phyloP scores from a whole-genome alignment of 2,797 vertebrate species.

The Falco rusticolus region DNA sequence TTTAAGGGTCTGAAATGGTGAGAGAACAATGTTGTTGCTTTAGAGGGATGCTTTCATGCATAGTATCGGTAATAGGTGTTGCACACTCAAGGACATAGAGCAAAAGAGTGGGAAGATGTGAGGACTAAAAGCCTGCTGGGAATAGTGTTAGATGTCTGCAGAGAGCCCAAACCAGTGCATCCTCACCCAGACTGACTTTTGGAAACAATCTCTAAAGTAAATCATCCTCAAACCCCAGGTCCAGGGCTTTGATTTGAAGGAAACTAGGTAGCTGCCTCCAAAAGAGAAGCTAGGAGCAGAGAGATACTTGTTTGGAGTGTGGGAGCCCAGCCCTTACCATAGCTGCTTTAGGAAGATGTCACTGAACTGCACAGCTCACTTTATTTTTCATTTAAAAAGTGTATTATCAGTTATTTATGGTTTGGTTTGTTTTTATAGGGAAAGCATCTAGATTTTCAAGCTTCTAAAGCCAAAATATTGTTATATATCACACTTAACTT shows the following conservation, averaged over 20 bases:
- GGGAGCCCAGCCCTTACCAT: not conserved
- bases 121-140: not conserved
- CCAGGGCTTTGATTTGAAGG: not conserved
- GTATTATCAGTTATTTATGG: not conserved
- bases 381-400: not conserved
- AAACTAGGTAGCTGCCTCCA: not conserved
- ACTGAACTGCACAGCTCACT: not conserved
- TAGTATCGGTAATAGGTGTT: rapidly evolving
- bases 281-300: not conserved
- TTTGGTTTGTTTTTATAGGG: not conserved
- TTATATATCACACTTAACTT: not conserved
- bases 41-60: not conserved
- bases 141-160: not conserved
- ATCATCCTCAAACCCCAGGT: not conserved
- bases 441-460: not conserved
- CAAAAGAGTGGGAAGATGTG: not conserved
- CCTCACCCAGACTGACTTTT: not conserved
- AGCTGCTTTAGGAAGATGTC: not conserved
- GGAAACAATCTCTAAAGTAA: not conserved
- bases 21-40: not conserved
- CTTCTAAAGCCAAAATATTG: not conserved
- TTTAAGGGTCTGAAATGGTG: not conserved
- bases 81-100: not conserved
- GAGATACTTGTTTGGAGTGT: not conserved
- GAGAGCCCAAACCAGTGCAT: not conserved